Evolutionary conservation across 1,140 invertebrate species (phyloP), one percentile per base, ranked within the genome.

Genomic region (Drosophila lacertosa): DNA sequence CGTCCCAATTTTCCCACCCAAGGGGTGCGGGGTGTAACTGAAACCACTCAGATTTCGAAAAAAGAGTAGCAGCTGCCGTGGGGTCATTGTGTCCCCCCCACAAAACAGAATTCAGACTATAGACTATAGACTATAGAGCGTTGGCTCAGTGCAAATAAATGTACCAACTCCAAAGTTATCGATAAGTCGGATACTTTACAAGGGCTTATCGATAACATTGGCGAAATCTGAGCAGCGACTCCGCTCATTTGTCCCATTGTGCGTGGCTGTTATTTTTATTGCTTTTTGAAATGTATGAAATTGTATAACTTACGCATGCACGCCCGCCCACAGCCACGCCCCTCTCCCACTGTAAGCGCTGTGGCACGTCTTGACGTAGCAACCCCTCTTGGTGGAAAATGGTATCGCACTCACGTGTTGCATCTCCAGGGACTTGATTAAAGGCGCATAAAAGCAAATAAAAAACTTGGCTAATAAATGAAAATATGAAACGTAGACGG

Each of bases 371-470:
- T 68, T 29, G n/a, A 4, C 11, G 11, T 18, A n/a, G 44, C 72
- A 39, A 69, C 73, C 73, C 81, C 10, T 22, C 48, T 24, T 68
- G 62, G 54, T 35, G 76, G 72, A 51, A 77, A 69, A 60, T 69
- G 55, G 29, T 18, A 16, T 63, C 51, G 50, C 50, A 65, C 64
- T 90, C 88, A 90, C 89, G 89, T 90, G 89, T 90, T 90, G 89
- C 88, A 89, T 90, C 89, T 90, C 89, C 47, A 65, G 89, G 83
- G 89, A 90, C 74, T 84, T 90, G 84, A 90, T 90, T 90, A 90
- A 90, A 86, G 79, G 44, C 62, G 47, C 82, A 88, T 88, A 88
- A 88, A 70, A 89, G 84, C 84, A 89, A 88, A 88, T 86, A 86
- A 84, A 59, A 68, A 81, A 77, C 69, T 83, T 66, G 77, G 81